Evolutionary conservation across 2,797 vertebrate genomes (phyloP).

Genomic region (Bucorvus abyssinicus): DNA sequence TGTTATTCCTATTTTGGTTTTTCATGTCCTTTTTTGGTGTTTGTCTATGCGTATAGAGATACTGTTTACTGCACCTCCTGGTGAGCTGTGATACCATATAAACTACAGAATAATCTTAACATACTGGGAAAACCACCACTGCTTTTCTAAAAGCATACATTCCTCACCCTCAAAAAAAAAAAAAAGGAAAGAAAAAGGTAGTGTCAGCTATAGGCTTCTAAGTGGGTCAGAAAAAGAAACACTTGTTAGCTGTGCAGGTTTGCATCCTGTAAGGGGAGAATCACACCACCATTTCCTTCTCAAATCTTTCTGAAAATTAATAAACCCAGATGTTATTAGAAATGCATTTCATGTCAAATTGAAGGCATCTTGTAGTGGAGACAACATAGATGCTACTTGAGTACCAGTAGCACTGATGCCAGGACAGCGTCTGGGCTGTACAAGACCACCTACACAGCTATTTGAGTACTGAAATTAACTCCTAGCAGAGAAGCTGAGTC

Average conservation of each 20-base stretch:
- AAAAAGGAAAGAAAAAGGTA: not conserved
- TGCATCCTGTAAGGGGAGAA: not conserved
- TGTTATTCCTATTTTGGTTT: not conserved
- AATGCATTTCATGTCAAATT: not conserved
- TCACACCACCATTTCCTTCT: not conserved
- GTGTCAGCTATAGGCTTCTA: not conserved
- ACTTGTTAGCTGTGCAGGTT: not conserved
- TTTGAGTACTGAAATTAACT: not conserved
- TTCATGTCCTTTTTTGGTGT: not conserved
- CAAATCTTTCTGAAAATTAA: not conserved
- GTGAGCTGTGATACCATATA: not conserved
- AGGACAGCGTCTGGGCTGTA: not conserved
- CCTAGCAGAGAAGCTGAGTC: not conserved
- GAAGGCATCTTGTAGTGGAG: not conserved
- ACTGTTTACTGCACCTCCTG: not conserved
- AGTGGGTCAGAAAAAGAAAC: not conserved
- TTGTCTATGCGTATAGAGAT: not conserved
- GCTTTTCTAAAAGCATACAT: not conserved
- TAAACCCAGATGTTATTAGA: not conserved
- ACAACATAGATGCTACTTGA: not conserved
- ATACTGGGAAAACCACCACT: not conserved
- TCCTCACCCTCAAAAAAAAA: not conserved
- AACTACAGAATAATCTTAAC: not conserved
- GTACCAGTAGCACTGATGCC: not conserved
- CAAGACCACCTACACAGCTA: not conserved